A percentile compares a stretch with the other conserved stretches of the same genome.
Conservation (phyloP, 2,797 vertebrate genomes). For the Lutjanus campechanus region DNA sequence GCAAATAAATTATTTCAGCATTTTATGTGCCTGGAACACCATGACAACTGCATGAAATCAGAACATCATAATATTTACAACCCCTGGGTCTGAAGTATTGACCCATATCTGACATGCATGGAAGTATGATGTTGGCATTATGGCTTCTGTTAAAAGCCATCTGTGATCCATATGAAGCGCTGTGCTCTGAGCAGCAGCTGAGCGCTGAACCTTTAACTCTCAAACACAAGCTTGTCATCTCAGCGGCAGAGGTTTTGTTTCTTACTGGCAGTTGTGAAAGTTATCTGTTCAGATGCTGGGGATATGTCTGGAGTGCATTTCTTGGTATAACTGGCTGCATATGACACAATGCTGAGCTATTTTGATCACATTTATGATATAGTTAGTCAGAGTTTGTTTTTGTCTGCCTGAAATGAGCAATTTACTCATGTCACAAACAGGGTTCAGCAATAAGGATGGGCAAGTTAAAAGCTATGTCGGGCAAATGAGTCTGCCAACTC, state of each 20-base stretch:
- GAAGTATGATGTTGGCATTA: conserved; percentile 43
- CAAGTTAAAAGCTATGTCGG: too few relatives aligned
- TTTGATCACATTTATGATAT: neutral
- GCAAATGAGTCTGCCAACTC: too few relatives aligned
- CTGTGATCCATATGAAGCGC: conserved; percentile 52
- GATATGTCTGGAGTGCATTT: neutral
- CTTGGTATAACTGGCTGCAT: neutral
- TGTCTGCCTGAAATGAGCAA: neutral
- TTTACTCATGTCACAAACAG: neutral
- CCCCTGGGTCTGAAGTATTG: conserved; percentile 27
- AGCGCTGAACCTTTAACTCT: conserved; percentile 4
- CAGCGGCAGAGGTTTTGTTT: neutral
- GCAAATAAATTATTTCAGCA: neutral
- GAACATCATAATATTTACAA: conserved; percentile 26
- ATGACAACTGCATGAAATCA: conserved; percentile 43
- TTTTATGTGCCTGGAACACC: conserved; percentile 8
- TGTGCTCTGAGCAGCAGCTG: conserved; percentile 33
- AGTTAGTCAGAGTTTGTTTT: neutral
- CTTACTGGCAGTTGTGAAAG: neutral
- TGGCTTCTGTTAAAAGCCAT: conserved; percentile 43
- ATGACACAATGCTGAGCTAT: neutral
- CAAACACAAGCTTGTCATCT: neutral
- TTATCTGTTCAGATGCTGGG: neutral
- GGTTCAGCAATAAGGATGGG: too few relatives aligned
- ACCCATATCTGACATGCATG: conserved; percentile 47